Base-by-base conservation (phyloP, 2,113 vertebrate species). In the Callipepla californica region DNA sequence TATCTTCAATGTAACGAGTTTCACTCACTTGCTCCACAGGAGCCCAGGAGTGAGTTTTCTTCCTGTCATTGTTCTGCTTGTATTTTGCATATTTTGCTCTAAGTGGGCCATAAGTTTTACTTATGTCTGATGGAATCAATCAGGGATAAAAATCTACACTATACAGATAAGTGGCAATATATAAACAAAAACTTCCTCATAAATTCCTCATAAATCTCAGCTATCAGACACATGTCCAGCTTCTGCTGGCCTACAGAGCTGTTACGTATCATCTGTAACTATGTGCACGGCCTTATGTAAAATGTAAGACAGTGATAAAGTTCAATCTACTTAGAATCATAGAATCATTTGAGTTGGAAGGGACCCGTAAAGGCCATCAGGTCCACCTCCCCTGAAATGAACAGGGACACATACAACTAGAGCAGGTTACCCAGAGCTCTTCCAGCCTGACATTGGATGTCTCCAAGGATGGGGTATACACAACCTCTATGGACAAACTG, bases 41-140 rank as follows among this genome's bases (percentile, higher is more conserved):
- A 5, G 0, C 7, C 30, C 16, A 80, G n/a, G 7, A 55, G 42
- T 3, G 3, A 36, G 3, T 50, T 58, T 36, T 53, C 2, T 57
- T 87, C 78, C n/a, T 47, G 70, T 11, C 1, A 12, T 65, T 75
- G 12, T 65, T 91, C 58, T 85, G 20, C 6, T 82, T 5, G 1
- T 36, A 9, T 57, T 92, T 81, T 87, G 22, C 34, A 12, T 61
- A 34, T 78, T 86, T 82, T 78, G 17, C 30, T 79, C 10, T 57
- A 61, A 73, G 7, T 4, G 13, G 55, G 26, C 6, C 5, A 72
- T 87, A 85, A 65, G 66, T 65, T 63, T 3, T 15, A 42, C n/a
- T 9, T 75, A 59, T 85, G 26, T 6, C 20, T 47, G 26, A 34
- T 48, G 19, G 20, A 6, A 65, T 73, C n/a, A 66, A 7, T 69